Conservation (phyloP, 2,113 vertebrate species). For the Chloebia gouldiae region DNA sequence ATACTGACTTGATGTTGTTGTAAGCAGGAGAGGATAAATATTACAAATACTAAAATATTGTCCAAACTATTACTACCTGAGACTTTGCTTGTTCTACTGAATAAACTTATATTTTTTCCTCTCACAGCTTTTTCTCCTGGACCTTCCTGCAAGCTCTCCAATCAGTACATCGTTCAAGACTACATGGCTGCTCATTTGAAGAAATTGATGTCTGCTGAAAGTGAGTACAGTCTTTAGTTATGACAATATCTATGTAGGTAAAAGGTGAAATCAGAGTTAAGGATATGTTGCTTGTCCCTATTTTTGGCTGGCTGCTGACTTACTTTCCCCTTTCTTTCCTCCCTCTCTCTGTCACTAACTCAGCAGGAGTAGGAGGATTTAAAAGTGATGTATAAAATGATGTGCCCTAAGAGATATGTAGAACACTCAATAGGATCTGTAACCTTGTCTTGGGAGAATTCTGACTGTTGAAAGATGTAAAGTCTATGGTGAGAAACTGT, state of each 20-base stretch:
- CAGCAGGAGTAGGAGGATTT: slow-evolving; percentile 6
- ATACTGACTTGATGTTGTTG: slow-evolving; percentile 42
- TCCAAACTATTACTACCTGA: slow-evolving; percentile 3
- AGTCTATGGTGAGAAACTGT: not conserved
- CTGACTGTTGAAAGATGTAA: not conserved
- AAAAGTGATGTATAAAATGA: not conserved
- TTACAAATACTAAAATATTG: not conserved
- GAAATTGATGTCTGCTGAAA: slow-evolving; percentile 62
- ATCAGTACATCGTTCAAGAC: slow-evolving; percentile 62
- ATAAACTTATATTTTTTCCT: slow-evolving; percentile 29
- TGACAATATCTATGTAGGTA: not conserved
- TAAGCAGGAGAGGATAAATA: slow-evolving; percentile 5
- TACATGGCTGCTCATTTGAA: slow-evolving; percentile 52
- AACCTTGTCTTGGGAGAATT: not conserved
- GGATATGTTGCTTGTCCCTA: not conserved
- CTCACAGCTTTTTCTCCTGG: slow-evolving; percentile 36
- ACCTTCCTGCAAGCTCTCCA: slow-evolving; percentile 68
- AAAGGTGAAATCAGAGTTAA: slow-evolving; percentile 17
- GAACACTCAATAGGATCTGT: not conserved
- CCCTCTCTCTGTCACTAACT: not conserved
- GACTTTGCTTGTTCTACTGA: not conserved
- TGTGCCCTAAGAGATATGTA: not conserved
- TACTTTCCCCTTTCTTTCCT: not conserved
- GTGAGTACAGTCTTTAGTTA: slow-evolving; percentile 24
- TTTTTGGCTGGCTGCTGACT: not conserved